Conservation (phyloP, 2,113 vertebrate species). For the Campylorhamphus procurvoides region DNA sequence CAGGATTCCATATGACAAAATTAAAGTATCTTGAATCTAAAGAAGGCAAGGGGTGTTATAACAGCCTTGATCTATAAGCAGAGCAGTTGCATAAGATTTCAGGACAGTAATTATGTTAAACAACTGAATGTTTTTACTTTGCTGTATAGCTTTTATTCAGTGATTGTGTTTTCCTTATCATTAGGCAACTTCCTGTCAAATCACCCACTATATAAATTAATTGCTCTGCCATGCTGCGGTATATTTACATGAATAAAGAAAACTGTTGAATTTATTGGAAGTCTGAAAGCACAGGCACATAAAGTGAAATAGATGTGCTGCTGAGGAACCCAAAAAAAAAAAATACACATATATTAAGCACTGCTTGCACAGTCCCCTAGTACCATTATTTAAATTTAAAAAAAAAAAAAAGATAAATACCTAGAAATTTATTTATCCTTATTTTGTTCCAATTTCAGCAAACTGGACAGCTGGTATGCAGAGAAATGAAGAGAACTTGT, state of each 20-base stretch:
- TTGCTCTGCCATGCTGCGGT: neutral
- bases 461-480: neutral
- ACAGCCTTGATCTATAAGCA: neutral
- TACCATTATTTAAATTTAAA: neutral
- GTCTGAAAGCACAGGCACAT: neutral
- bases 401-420: neutral
- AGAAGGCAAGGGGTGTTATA: neutral
- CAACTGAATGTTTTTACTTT: neutral
- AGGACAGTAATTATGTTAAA: neutral
- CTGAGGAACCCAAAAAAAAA: neutral
- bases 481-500: neutral
- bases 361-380: neutral
- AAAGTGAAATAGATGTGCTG: neutral
- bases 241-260: neutral
- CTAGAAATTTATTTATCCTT: neutral
- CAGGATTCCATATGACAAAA: neutral
- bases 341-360: neutral
- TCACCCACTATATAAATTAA: neutral
- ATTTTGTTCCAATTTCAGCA: neutral
- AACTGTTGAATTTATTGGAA: neutral
- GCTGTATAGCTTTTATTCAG: neutral
- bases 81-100: neutral
- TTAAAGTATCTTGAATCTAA: neutral
- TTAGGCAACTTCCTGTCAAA: neutral
- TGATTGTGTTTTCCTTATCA: neutral